A percentile compares a stretch with the other conserved stretches of the same genome.
Conservation (phyloP, 2,888 invertebrate species). For the Lingula anatina region DNA sequence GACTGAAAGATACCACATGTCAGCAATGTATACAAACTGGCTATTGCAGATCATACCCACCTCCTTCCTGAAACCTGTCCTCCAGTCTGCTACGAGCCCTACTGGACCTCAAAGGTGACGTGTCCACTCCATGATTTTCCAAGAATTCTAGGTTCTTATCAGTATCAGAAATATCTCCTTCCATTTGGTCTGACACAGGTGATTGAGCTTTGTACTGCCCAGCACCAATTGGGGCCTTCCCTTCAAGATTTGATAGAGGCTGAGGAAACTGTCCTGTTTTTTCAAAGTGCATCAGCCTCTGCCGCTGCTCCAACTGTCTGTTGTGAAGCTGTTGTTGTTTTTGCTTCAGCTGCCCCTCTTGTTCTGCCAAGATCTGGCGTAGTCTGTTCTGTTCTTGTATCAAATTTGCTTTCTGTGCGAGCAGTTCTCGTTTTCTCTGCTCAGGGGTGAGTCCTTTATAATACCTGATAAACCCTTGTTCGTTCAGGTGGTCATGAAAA, state of each 20-base stretch:
- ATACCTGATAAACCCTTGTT: not conserved
- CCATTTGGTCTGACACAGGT: too few relatives aligned
- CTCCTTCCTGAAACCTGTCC: too few relatives aligned
- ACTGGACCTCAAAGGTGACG: too few relatives aligned
- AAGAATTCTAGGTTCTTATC: too few relatives aligned
- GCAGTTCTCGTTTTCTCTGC: slow-evolving; percentile 25
- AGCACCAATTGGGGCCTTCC: not conserved
- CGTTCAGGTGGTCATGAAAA: not conserved
- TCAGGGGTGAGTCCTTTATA: slow-evolving; percentile 26
- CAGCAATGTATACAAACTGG: too few relatives aligned
- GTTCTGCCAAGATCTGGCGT: slow-evolving; percentile 21
- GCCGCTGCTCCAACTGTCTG: slow-evolving; percentile 14
- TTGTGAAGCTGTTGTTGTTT: slow-evolving; percentile 18
- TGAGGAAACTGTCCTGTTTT: not conserved
- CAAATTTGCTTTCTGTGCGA: slow-evolving; percentile 25
- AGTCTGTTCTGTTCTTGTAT: slow-evolving; percentile 31
- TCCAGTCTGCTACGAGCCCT: too few relatives aligned
- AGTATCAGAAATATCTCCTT: too few relatives aligned
- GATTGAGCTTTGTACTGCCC: too few relatives aligned
- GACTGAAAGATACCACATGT: too few relatives aligned
- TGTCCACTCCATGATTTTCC: too few relatives aligned
- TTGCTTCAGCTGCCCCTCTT: slow-evolving; percentile 21
- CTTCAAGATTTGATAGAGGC: not conserved
- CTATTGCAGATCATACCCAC: too few relatives aligned
- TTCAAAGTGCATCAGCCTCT: not conserved